Base-by-base conservation (phyloP, 2,113 vertebrate species). In the Notothenia rossii region DNA sequence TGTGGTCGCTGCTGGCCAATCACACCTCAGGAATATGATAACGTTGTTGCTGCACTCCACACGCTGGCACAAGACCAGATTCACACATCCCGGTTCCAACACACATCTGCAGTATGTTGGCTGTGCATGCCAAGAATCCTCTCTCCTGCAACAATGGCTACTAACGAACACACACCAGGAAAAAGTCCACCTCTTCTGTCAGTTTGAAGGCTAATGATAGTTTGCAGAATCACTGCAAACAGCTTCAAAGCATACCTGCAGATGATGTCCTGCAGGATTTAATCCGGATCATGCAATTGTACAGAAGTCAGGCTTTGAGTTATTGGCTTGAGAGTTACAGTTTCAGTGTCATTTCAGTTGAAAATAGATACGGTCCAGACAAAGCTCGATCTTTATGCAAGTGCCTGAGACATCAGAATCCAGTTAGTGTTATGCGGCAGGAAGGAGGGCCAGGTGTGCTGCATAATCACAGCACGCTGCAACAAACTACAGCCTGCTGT, bases 381-480 rank as follows among this genome's bases (percentile, higher is more conserved):
- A 20, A 17, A 66, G 67, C 36, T 7, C 25, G 12, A 4, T 51
- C 7, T 70, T 68, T 53, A 70, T 53, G 70, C 45, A 18, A 45
- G 43, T 1, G 36, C 25, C 49, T 22, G 48, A 61, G 67, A 60
- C 33, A 68, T 62, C 55, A 60, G 22, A 70, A 40, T 54, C 25
- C 15, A 29, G 45, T 72, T 40, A 63, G 55, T 29, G 5, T 54
- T 55, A 7, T 62, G 60, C 5, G 56, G 61, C 60, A 61, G 71
- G 5, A 65, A 29, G 56, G 51, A 69, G 75, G 33, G 12, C n/a
- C 66, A 78, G 82, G 70, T 83, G 61, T 79, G 68, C 73, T 85
- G 71, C 48, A n/a, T 83, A 64, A 88, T 82, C 79, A 88, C 77
- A 60, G 85, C 62, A 58, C 63, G 55, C 43, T 20, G 48, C 29